phyloP scores from a whole-genome alignment of 2,113 vertebrate species.

The Pseudorectes ferrugineus region DNA sequence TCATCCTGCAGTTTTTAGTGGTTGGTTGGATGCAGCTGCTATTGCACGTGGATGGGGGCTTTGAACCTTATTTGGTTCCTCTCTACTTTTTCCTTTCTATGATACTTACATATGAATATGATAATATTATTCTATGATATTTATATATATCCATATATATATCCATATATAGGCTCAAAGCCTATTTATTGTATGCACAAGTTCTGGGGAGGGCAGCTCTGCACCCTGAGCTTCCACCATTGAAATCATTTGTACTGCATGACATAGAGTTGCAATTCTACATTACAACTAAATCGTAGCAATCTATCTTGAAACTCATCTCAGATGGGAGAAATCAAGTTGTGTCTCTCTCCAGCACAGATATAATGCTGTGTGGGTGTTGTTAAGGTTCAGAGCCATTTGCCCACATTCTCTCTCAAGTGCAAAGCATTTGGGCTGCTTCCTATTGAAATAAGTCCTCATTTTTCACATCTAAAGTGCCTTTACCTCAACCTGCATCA shows the following conservation, averaged over 20 bases:
- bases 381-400: not conserved
- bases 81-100: not conserved
- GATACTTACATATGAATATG: fast-evolving
- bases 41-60: not conserved
- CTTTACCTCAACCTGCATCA: not conserved
- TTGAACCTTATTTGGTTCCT: not conserved
- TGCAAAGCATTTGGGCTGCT: not conserved
- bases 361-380: no score
- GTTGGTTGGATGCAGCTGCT: not conserved
- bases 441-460: not conserved
- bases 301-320: not conserved
- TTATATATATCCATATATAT: no score
- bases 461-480: not conserved
- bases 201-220: not conserved
- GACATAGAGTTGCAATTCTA: not conserved
- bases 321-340: not conserved
- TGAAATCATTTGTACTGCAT: fast-evolving
- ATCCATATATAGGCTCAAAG: no score
- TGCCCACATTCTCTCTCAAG: not conserved
- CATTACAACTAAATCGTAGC: not conserved
- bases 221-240: not conserved
- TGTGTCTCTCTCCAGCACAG: not conserved
- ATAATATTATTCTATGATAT: not conserved
- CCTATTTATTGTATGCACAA: not conserved
- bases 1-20: not conserved